Percentiles rank a stretch among this genome's conserved stretches.
Conservation (phyloP, 2,113 vertebrate genomes). For the Rafetus swinhoei region DNA sequence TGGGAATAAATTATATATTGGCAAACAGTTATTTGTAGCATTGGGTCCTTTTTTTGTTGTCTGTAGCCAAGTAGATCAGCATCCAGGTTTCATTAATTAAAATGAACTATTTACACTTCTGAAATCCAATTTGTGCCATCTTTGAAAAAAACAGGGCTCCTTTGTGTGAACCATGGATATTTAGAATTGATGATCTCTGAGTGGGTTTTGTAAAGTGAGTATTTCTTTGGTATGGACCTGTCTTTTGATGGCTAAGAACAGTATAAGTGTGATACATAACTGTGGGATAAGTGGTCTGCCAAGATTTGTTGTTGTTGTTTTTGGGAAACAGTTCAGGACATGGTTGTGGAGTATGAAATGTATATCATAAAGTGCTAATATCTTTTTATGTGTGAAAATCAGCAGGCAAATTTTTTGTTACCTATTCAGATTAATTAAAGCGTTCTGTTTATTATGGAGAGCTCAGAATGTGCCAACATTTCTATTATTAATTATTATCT, state of each 20-base stretch:
- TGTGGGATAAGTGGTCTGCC: neutral
- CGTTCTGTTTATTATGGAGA: neutral
- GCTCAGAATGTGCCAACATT: slow-evolving; percentile 4
- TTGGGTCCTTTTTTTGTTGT: neutral
- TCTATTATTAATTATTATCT: slow-evolving; percentile 24
- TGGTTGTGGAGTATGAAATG: neutral
- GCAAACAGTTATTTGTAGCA: neutral
- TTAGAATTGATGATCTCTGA: slow-evolving; percentile 7
- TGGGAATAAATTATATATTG: neutral
- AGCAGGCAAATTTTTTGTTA: neutral
- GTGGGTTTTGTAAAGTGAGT: neutral
- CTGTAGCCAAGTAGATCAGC: neutral
- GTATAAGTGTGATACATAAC: neutral
- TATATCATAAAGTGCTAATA: neutral
- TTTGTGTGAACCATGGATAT: slow-evolving; percentile 10
- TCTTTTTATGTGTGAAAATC: neutral
- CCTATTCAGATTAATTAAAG: neutral
- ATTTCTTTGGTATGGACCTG: slow-evolving; percentile 39
- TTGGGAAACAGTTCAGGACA: neutral
- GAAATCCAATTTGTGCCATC: neutral
- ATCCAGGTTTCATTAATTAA: slow-evolving; percentile 18
- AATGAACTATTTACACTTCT: slow-evolving; percentile 5
- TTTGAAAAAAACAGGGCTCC: slow-evolving; percentile 16
- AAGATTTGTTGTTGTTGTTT: neutral
- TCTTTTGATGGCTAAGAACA: neutral